These are phyloP conservation scores for Otolemur crassicaudatus DNA, from an alignment of 2,797 vertebrate genomes.

Conservation along the genomic window DNA sequence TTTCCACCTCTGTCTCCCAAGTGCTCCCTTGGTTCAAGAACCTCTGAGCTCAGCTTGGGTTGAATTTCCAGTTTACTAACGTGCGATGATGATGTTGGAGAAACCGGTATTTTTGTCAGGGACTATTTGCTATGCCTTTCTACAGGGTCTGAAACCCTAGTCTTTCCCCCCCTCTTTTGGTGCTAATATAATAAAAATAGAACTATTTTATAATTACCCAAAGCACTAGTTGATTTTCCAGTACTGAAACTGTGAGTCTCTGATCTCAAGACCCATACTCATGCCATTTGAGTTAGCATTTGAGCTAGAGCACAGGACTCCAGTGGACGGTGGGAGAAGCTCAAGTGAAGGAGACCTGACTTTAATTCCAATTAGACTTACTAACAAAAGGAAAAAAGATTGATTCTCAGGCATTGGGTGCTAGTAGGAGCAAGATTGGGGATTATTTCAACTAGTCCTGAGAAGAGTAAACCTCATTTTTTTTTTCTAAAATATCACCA, in stretches of 20 bases:
- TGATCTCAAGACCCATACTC: slow-evolving; percentile 74
- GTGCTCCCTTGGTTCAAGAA: slow-evolving; percentile 1
- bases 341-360: neutral
- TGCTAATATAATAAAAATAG: slow-evolving; percentile 64
- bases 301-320: neutral
- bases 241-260: slow-evolving; percentile 64
- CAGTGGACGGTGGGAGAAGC: neutral
- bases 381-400: neutral
- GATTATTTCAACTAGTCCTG: neutral
- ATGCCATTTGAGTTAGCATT: slow-evolving; percentile 18
- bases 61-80: slow-evolving; percentile 1
- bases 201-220: slow-evolving; percentile 75
- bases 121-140: neutral
- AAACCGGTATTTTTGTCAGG: neutral
- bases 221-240: slow-evolving; percentile 74
- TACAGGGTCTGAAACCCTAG: slow-evolving; percentile 60
- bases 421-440: neutral
- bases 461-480: neutral
- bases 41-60: neutral
- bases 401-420: neutral
- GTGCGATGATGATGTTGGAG: neutral
- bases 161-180: slow-evolving; percentile 66
- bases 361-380: slow-evolving; percentile 20
- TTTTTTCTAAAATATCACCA: neutral
- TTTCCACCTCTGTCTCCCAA: neutral